Percentiles rank a stretch among this genome's conserved stretches.
phyloP scores from a whole-genome alignment of 2,113 vertebrate genomes.

The Antigone vipio region DNA sequence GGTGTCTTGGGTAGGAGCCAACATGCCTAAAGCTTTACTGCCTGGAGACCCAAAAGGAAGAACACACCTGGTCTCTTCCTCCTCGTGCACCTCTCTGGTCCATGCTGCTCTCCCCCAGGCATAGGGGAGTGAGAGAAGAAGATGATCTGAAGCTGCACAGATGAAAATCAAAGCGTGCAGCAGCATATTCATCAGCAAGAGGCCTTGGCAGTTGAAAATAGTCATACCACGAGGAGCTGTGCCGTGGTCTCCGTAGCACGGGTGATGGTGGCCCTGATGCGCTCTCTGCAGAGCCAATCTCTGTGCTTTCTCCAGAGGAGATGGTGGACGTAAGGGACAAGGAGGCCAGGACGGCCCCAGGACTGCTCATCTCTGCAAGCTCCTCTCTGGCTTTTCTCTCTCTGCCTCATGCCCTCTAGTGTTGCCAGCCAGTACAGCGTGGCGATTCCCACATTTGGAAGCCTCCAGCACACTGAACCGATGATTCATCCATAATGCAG shows the following conservation, averaged over 20 bases:
- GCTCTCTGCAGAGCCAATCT: fast-evolving
- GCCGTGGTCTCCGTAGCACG: background rate
- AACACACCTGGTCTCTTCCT: background rate
- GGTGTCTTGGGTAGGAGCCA: background rate
- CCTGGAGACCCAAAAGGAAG: background rate
- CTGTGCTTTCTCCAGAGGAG: background rate
- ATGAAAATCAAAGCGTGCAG: background rate
- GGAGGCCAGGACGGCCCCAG: background rate
- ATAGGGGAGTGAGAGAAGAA: background rate
- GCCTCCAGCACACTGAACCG: no score
- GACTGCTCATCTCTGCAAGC: background rate
- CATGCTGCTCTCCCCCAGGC: background rate
- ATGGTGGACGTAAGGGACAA: background rate
- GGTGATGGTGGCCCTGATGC: background rate
- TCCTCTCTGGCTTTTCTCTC: background rate
- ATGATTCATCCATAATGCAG: background rate
- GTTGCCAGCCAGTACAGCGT: background rate
- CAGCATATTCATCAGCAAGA: background rate
- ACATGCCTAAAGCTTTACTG: background rate
- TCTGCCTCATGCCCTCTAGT: constrained; percentile 29
- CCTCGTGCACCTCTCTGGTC: background rate
- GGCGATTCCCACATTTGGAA: background rate
- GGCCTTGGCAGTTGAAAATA: background rate
- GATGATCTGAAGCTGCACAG: background rate
- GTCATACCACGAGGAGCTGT: background rate